Evolutionary conservation across 2,888 invertebrate genomes (phyloP).

Genomic region (Caenorhabditis afra): DNA sequence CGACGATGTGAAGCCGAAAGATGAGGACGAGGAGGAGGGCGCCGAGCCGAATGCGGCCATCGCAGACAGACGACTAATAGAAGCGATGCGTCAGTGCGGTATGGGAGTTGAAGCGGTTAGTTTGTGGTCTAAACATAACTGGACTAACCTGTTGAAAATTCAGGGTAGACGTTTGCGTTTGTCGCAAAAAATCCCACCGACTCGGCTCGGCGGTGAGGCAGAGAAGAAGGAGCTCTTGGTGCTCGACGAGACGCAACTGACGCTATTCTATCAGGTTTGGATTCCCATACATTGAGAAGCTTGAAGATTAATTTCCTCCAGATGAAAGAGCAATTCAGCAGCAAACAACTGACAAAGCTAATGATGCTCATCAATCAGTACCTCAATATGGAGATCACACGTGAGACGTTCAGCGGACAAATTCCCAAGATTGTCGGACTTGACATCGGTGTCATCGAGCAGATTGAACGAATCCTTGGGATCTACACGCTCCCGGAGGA

Average conservation of each 20-base stretch:
- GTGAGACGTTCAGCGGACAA: not conserved
- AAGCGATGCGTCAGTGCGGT: conserved; percentile 3
- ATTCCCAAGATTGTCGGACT: conserved; percentile 11
- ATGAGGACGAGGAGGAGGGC: too few species aligned
- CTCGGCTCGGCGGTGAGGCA: not conserved
- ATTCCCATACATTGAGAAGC: too few species aligned
- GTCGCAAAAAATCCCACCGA: not conserved
- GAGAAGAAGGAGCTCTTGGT: conserved; percentile 7
- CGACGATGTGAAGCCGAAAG: too few species aligned
- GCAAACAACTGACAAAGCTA: not conserved
- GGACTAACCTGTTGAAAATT: too few species aligned
- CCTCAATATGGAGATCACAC: conserved; percentile 9
- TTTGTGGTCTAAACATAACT: not conserved
- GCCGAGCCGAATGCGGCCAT: too few species aligned
- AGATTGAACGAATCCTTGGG: conserved; percentile 12
- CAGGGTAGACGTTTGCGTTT: conserved; percentile 14
- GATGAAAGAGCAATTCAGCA: conserved; percentile 1
- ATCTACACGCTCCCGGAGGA: not conserved
- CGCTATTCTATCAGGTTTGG: conserved; percentile 3
- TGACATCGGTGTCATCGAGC: not conserved
- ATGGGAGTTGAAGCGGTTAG: conserved; percentile 17
- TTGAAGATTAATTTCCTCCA: conserved; percentile 3
- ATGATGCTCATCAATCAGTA: conserved; percentile 8
- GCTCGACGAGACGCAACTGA: conserved; percentile 7
- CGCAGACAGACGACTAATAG: too few species aligned